Percentiles rank a stretch among this genome's conserved stretches.
These are phyloP conservation scores for Aphaenogaster ashmeadi DNA, from an alignment of 1,140 invertebrate species.

Conservation along the genomic window DNA sequence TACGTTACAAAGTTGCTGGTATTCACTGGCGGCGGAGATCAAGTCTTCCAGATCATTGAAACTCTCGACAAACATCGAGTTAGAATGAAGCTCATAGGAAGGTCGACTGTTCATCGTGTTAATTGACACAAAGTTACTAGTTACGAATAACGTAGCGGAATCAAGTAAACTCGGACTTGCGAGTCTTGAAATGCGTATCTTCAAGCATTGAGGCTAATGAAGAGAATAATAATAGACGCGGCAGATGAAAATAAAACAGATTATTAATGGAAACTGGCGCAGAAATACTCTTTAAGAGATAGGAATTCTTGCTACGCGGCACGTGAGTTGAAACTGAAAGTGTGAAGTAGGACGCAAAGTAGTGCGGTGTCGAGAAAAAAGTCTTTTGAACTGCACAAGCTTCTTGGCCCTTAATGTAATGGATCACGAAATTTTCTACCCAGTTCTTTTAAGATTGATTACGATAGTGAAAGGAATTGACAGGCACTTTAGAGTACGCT, in stretches of 20 bases:
- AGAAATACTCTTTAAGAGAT: conserved; percentile 40
- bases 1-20: neutral
- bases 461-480: conserved; percentile 2
- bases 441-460: conserved; percentile 39
- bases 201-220: neutral
- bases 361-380: neutral
- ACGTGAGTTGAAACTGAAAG: conserved; percentile 56
- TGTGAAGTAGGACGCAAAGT: conserved; percentile 14
- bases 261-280: conserved; percentile 18
- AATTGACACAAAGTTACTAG: conserved; percentile 47
- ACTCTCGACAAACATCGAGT: conserved; percentile 15
- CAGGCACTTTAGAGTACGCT: neutral
- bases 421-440: conserved; percentile 35
- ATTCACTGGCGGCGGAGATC: conserved; percentile 4
- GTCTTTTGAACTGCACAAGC: conserved; percentile 23
- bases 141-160: conserved; percentile 9
- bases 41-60: conserved; percentile 32
- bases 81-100: neutral
- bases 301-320: neutral
- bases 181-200: neutral
- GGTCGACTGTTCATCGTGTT: conserved; percentile 31
- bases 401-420: conserved; percentile 8
- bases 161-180: neutral
- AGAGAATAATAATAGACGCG: conserved; percentile 4
- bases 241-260: conserved; percentile 6